phyloP scores from a whole-genome alignment of 2,797 vertebrate genomes.

The Lacerta viridis region DNA sequence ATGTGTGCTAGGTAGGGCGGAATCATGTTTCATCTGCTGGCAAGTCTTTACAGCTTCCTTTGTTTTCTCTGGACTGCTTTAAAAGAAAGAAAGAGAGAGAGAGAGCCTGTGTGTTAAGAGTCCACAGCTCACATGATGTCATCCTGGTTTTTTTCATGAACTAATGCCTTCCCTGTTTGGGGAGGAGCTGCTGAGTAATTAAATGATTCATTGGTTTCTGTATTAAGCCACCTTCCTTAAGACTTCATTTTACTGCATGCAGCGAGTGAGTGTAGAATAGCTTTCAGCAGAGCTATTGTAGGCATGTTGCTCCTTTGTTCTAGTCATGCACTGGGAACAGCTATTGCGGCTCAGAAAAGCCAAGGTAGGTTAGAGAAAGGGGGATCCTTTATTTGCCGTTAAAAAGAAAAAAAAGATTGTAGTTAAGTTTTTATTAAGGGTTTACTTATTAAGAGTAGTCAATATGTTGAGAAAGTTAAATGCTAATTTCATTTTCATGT shows the following conservation, averaged over 20 bases:
- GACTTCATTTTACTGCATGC: slow-evolving; percentile 38
- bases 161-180: slow-evolving; percentile 11
- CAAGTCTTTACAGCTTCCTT: background rate
- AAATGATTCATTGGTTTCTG: slow-evolving; percentile 67
- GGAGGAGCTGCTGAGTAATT: slow-evolving; percentile 53
- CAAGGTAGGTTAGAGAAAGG: slow-evolving; percentile 48
- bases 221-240: slow-evolving; percentile 57
- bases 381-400: slow-evolving; percentile 25
- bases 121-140: slow-evolving; percentile 32
- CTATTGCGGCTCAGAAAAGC: slow-evolving; percentile 48
- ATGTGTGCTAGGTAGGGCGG: background rate
- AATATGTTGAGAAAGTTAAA: background rate
- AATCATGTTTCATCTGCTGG: background rate
- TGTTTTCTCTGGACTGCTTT: slow-evolving; percentile 7
- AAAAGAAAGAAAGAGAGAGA: too few relatives aligned
- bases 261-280: slow-evolving; percentile 17
- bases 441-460: background rate
- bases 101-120: slow-evolving; percentile 1
- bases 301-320: slow-evolving; percentile 44
- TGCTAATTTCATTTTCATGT: background rate
- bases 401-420: background rate
- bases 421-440: background rate
- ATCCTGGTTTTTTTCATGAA: slow-evolving; percentile 37
- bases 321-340: slow-evolving; percentile 62
- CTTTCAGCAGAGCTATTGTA: slow-evolving; percentile 44